Conservation (phyloP, 1,140 invertebrate genomes). For the Rhopalosiphum padi region DNA sequence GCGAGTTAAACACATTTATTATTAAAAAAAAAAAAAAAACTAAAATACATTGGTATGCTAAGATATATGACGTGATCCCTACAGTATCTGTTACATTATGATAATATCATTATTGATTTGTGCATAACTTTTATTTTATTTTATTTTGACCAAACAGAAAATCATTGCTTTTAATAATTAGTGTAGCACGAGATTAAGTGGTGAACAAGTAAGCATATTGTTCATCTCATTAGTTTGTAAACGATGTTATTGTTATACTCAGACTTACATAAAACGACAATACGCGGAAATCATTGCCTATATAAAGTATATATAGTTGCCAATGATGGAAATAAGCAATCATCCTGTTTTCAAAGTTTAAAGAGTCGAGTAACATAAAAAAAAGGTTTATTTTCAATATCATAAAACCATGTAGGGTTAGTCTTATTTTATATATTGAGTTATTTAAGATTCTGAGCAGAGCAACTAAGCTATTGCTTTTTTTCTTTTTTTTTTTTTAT, state of each 20-base stretch:
- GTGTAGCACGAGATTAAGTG: not conserved
- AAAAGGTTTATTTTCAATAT: constrained; percentile 9
- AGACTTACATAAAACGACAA: not conserved
- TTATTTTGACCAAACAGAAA: not conserved
- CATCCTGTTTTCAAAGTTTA: not conserved
- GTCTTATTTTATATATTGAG: not conserved
- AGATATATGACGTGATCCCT: too few species aligned
- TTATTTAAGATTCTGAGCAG: not conserved
- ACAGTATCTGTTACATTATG: not conserved
- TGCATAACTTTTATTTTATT: not conserved
- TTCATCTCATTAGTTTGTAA: not conserved
- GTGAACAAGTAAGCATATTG: not conserved
- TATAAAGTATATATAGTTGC: not conserved
- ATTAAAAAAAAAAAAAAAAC: too few species aligned
- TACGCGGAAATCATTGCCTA: not conserved
- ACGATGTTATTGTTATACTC: not conserved
- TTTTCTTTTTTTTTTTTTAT: not conserved
- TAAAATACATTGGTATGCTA: not conserved
- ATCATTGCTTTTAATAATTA: not conserved
- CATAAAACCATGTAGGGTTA: not conserved
- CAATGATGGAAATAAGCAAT: constrained; percentile 14
- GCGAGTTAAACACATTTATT: not conserved
- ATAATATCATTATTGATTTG: not conserved
- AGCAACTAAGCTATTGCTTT: not conserved
- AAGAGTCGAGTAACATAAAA: not conserved